Evolutionary conservation across 1,140 invertebrate species (phyloP), one percentile per base, ranked within the genome.

Genomic region (Bombus fervidus): DNA sequence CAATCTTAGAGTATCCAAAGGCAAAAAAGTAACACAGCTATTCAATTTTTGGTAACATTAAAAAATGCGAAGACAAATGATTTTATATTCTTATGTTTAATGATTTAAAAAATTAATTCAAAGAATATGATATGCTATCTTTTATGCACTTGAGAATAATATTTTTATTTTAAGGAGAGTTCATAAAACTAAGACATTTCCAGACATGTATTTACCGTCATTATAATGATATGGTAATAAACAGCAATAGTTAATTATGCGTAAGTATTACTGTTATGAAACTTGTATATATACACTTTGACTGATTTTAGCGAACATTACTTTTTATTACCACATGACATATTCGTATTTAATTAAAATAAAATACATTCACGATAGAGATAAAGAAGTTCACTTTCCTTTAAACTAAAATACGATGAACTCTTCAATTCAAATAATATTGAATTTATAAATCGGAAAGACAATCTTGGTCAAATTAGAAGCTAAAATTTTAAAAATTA

Each of bases 21-120:
- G 75, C 80, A 53, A 94, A 93, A 80, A 94, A 94, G 86, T 94
- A 92, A 91, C 31, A 66, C 8, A 43, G 31, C 2, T 62, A 72
- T n/a, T 74, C 6, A 39, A 28, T 80, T 69, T 28, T 37, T 57
- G 25, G 34, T 47, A 28, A n/a, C 57, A 37, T 39, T 53, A 59
- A 43, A 22, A 74, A 41, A 28, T 81, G 28, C 18, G 12, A 66
- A 34, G 43, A 25, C 12, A 43, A 79, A 34, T 10, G 43, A 34
- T 13, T 43, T 62, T 64, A 41, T 64, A 39, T n/a, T n/a, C 22
- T 69, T 80, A n/a, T 9, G 78, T 80, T 53, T 37, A 13, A 34
- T 18, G 25, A 68, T 25, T 31, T 47, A 28, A 53, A 57, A 37
- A 57, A 18, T 39, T 37, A 8, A 80, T 53, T 69, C 15, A 15